These are phyloP conservation scores for Drosophila tropicalis DNA, from an alignment of 1,140 invertebrate species.

Conservation along the genomic window DNA sequence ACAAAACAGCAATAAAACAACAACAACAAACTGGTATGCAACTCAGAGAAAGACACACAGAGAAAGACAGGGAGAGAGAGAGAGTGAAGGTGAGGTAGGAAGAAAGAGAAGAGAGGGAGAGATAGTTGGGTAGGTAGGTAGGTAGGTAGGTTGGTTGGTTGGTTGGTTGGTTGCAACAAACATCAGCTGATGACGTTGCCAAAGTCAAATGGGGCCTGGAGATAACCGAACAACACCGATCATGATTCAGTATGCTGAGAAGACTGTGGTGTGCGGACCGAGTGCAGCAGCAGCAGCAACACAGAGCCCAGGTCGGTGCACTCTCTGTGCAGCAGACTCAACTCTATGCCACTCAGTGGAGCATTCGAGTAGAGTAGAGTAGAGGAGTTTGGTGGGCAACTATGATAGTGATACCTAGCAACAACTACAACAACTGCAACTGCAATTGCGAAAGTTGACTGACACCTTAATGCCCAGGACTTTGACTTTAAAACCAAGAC, in stretches of 20 bases:
- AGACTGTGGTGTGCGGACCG: constrained; percentile 52
- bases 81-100: not conserved
- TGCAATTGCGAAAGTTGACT: constrained; percentile 68
- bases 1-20: not conserved
- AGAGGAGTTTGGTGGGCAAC: constrained; percentile 66
- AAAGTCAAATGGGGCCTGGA: constrained; percentile 45
- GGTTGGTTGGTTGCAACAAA: constrained; percentile 8
- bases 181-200: constrained; percentile 51
- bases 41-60: constrained; percentile 34
- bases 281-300: constrained; percentile 19
- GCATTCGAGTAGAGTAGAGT: constrained; percentile 66
- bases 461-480: constrained; percentile 71
- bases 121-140: not conserved
- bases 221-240: constrained; percentile 26
- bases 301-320: constrained; percentile 72
- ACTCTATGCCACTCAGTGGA: constrained; percentile 47
- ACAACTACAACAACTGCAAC: constrained; percentile 45
- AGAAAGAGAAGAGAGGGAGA: too few relatives aligned
- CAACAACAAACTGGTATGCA: constrained; percentile 59
- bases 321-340: constrained; percentile 44
- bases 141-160: too few relatives aligned
- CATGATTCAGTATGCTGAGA: constrained; percentile 56
- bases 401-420: constrained; percentile 74
- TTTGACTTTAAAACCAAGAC: constrained; percentile 67
- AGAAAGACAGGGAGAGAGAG: not conserved